A percentile compares a stretch with the other conserved stretches of the same genome.
Conservation (phyloP, 2,888 invertebrate genomes). For the Sinelater perroti region DNA sequence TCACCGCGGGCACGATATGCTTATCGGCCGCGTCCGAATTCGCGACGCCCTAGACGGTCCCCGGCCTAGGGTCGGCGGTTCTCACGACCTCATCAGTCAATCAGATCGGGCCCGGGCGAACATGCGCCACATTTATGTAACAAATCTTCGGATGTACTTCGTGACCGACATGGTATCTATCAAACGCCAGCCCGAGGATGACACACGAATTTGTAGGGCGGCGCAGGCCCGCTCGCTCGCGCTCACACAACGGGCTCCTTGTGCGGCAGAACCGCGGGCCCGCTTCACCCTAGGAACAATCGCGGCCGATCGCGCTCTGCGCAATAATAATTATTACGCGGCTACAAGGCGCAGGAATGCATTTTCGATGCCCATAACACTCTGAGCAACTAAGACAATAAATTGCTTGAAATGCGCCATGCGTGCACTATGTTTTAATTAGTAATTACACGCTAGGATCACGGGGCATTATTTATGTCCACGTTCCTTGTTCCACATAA, state of each 20-base stretch:
- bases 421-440: slow-evolving; percentile 60
- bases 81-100: slow-evolving; percentile 53
- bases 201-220: slow-evolving; percentile 33
- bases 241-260: slow-evolving; percentile 20
- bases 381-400: slow-evolving; percentile 34
- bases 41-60: slow-evolving; percentile 27
- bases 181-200: slow-evolving; percentile 37
- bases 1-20: neutral
- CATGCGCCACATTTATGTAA: slow-evolving; percentile 48
- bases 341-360: slow-evolving; percentile 16
- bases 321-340: slow-evolving; percentile 18
- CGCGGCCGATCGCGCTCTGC: slow-evolving; percentile 3
- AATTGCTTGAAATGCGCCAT: slow-evolving; percentile 44
- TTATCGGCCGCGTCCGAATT: slow-evolving; percentile 21
- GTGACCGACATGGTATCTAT: slow-evolving; percentile 43
- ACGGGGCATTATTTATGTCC: slow-evolving; percentile 59
- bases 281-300: neutral
- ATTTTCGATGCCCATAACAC: slow-evolving; percentile 32
- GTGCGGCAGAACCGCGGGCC: neutral
- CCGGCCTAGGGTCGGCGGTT: slow-evolving; percentile 38
- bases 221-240: slow-evolving; percentile 17
- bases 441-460: slow-evolving; percentile 60
- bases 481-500: slow-evolving; percentile 58
- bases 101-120: slow-evolving; percentile 50
- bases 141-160: slow-evolving; percentile 42